Percentiles rank a stretch among this genome's conserved stretches.
Conservation (phyloP, 2,113 vertebrate genomes). For the Thomomys bottae region DNA sequence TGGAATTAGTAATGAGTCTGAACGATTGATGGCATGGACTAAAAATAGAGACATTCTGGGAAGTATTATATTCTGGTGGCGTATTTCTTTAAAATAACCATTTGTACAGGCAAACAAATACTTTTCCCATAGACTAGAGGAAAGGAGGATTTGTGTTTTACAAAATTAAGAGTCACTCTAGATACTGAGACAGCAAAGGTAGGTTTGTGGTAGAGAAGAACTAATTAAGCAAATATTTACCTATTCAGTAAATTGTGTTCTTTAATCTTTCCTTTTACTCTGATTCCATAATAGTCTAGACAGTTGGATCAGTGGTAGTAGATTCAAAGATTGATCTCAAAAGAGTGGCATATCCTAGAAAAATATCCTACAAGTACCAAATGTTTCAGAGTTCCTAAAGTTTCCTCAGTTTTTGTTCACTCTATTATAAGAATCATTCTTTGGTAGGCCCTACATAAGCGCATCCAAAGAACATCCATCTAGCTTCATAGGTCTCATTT, state of each 20-base stretch:
- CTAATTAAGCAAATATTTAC: neutral
- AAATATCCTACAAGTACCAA: neutral
- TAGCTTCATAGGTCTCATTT: neutral
- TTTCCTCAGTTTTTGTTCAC: neutral
- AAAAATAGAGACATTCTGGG: neutral
- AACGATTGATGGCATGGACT: neutral
- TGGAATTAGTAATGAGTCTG: neutral
- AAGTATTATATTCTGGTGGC: neutral
- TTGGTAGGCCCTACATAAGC: neutral
- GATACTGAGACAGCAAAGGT: neutral
- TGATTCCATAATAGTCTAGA: neutral
- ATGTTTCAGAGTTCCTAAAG: neutral
- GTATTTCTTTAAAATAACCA: slow-evolving; percentile 4
- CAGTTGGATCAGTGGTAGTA: neutral
- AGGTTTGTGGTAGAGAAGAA: neutral
- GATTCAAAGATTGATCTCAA: neutral
- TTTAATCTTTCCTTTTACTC: neutral
- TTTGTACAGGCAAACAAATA: neutral
- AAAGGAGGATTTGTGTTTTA: neutral
- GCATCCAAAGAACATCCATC: neutral
- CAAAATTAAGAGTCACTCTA: neutral
- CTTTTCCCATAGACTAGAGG: neutral
- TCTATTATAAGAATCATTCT: neutral
- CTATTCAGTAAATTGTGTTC: neutral
- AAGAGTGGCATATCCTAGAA: neutral